These are phyloP conservation scores for Rhombomys opimus DNA, from an alignment of 2,113 vertebrate species.

Conservation along the genomic window DNA sequence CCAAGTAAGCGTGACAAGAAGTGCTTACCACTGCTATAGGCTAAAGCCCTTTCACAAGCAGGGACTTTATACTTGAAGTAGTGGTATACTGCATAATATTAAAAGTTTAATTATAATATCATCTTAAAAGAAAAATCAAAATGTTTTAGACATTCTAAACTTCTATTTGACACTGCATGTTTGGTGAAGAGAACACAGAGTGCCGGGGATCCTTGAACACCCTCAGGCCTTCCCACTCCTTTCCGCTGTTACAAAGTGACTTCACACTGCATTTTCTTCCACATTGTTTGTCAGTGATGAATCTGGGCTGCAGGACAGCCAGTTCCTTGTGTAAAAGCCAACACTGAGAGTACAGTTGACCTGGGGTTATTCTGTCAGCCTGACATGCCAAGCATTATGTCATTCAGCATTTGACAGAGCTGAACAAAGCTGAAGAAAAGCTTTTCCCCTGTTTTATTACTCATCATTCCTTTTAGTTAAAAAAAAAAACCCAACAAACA, in stretches of 20 bases:
- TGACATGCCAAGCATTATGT: not conserved
- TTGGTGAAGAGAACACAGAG: not conserved
- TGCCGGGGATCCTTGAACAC: not conserved
- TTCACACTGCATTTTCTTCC: slow-evolving; percentile 4
- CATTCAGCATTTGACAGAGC: not conserved
- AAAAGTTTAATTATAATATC: slow-evolving; percentile 16
- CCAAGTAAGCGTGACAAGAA: not conserved
- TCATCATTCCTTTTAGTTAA: slow-evolving; percentile 18
- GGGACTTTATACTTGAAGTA: not conserved
- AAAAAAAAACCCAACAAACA: not conserved
- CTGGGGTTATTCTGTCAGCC: not conserved
- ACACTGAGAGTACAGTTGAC: not conserved
- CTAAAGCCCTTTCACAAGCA: not conserved
- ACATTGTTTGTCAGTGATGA: not conserved
- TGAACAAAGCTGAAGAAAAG: not conserved
- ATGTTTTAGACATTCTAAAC: not conserved
- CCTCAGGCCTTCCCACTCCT: not conserved
- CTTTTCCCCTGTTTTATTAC: not conserved
- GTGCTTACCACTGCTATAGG: no score
- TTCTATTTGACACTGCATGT: not conserved
- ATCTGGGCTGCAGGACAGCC: not conserved
- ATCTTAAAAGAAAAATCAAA: slow-evolving; percentile 31
- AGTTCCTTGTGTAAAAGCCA: slow-evolving; percentile 16
- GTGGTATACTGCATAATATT: not conserved
- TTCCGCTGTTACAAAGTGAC: not conserved